A percentile compares a stretch with the other conserved stretches of the same genome.
phyloP scores from a whole-genome alignment of 2,113 vertebrate genomes.

The Ailurus styani region DNA sequence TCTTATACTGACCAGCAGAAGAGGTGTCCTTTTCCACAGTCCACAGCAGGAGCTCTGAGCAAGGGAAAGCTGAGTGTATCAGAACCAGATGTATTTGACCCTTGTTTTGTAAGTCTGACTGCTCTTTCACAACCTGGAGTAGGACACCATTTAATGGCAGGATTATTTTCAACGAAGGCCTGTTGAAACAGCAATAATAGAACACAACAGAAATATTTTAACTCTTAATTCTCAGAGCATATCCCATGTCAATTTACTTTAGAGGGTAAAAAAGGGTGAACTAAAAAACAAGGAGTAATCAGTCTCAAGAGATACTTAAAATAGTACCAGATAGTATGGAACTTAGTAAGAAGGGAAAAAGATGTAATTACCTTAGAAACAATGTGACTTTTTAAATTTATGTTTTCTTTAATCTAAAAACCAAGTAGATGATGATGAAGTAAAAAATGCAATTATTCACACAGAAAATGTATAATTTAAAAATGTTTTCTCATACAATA shows the following conservation, averaged over 20 bases:
- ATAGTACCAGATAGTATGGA: not conserved
- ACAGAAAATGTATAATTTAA: not conserved
- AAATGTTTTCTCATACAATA: slow-evolving; percentile 9
- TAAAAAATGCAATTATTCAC: slow-evolving; percentile 19
- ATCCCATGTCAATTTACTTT: slow-evolving; percentile 1
- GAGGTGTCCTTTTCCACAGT: slow-evolving; percentile 97
- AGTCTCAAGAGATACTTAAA: slow-evolving; percentile 44
- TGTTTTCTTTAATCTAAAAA: slow-evolving; percentile 38
- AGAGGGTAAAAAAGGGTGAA: not conserved
- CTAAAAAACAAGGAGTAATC: slow-evolving; percentile 9
- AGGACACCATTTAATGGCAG: slow-evolving; percentile 98
- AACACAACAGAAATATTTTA: slow-evolving; percentile 45
- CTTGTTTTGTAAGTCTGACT: slow-evolving; percentile 91
- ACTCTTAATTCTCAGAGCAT: slow-evolving; percentile 1
- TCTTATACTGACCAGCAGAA: slow-evolving; percentile 94
- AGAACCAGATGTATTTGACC: slow-evolving; percentile 86
- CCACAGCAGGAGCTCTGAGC: slow-evolving; percentile 95
- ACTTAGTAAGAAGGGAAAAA: slow-evolving; percentile 25
- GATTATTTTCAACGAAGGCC: slow-evolving; percentile 99
- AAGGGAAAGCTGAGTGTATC: slow-evolving; percentile 92
- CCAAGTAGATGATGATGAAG: not conserved
- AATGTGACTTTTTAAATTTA: not conserved
- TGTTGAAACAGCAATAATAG: slow-evolving; percentile 69
- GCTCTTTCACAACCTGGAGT: slow-evolving; percentile 95
- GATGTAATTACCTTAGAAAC: not conserved